These are phyloP conservation scores for Nothobranchius furzeri DNA, from an alignment of 2,113 vertebrate species.

Conservation along the genomic window DNA sequence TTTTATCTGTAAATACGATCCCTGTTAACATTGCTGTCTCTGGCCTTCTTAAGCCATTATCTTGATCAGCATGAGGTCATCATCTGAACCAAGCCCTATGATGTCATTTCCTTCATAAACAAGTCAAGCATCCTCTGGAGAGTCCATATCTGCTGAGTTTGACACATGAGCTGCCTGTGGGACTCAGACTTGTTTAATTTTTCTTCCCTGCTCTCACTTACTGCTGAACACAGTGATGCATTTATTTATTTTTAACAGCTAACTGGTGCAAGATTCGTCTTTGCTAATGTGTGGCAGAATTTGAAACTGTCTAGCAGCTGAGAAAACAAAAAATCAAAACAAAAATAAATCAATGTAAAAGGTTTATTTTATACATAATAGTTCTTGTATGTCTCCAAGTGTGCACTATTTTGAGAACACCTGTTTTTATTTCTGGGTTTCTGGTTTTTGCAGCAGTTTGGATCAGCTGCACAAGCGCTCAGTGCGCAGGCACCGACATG, in stretches of 20 bases:
- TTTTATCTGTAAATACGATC: slow-evolving; percentile 27
- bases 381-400: not conserved
- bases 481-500: not conserved
- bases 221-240: slow-evolving; percentile 14
- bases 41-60: slow-evolving; percentile 36
- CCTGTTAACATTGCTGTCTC: slow-evolving; percentile 21
- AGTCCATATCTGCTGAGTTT: slow-evolving; percentile 60
- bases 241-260: slow-evolving; percentile 23
- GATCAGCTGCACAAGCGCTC: slow-evolving; percentile 4
- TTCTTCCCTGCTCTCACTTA: not conserved
- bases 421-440: slow-evolving; percentile 18
- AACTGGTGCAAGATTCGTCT: slow-evolving; percentile 5
- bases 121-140: slow-evolving; percentile 65
- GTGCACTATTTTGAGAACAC: slow-evolving; percentile 24
- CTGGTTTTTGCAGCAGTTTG: slow-evolving; percentile 29
- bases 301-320: not conserved
- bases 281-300: not conserved
- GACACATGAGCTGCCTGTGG: slow-evolving; percentile 47
- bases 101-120: slow-evolving; percentile 78
- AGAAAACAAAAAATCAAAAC: not conserved
- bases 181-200: slow-evolving; percentile 31
- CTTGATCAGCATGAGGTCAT: slow-evolving; percentile 71
- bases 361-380: not conserved
- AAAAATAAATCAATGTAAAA: not conserved
- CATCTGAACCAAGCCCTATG: slow-evolving; percentile 57